phyloP scores from a whole-genome alignment of 2,888 invertebrate genomes.

The Ethmia dodecea region DNA sequence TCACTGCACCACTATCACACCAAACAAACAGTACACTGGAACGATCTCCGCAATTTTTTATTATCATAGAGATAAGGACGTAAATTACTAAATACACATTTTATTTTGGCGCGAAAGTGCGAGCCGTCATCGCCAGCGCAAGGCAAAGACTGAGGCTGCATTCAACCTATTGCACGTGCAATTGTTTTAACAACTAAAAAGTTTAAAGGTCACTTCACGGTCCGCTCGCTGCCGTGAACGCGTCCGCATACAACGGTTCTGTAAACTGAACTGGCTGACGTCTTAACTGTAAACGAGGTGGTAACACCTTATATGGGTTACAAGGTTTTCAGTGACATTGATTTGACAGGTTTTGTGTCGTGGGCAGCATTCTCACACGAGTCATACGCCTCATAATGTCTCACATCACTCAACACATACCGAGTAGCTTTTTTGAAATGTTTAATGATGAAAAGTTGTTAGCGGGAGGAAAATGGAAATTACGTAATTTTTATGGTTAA shows the following conservation, averaged over 20 bases:
- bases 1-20: slow-evolving; percentile 51
- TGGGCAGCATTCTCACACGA: too few species aligned
- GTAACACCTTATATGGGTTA: slow-evolving; percentile 20
- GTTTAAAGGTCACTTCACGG: slow-evolving; percentile 32
- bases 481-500: too few species aligned
- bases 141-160: slow-evolving; percentile 1
- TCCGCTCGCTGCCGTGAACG: slow-evolving; percentile 23
- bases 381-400: too few species aligned
- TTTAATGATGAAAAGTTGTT: too few species aligned
- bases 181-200: slow-evolving; percentile 26
- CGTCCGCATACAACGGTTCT: slow-evolving; percentile 43
- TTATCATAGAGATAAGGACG: slow-evolving; percentile 11
- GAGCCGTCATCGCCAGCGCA: background rate
- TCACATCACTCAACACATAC: too few species aligned
- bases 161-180: slow-evolving; percentile 14
- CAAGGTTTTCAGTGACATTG: slow-evolving; percentile 18
- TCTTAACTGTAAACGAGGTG: slow-evolving; percentile 19
- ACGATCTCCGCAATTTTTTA: slow-evolving; percentile 24
- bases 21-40: slow-evolving; percentile 50
- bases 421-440: too few species aligned
- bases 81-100: background rate
- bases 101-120: background rate
- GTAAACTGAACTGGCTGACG: slow-evolving; percentile 42
- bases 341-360: slow-evolving; percentile 8
- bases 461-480: too few species aligned